phyloP scores from a whole-genome alignment of 2,888 invertebrate species.

The Bruchidius siliquastri region DNA sequence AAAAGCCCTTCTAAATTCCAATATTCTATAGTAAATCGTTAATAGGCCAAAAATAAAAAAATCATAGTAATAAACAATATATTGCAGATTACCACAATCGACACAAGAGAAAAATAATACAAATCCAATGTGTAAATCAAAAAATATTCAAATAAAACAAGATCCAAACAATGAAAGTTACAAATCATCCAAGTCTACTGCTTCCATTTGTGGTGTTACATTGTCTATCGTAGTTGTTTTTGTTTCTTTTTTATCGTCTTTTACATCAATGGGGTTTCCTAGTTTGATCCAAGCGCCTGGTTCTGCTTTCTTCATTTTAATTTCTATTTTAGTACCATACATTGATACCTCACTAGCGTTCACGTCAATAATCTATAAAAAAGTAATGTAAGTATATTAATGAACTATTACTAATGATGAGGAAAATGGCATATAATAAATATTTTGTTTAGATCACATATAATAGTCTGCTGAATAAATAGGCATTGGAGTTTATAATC shows the following conservation, averaged over 20 bases:
- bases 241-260: conserved; percentile 31
- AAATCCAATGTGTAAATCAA: background rate
- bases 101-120: background rate
- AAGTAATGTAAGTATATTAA: background rate
- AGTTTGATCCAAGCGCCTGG: conserved; percentile 77
- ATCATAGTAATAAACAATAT: background rate
- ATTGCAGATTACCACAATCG: background rate
- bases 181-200: conserved; percentile 72
- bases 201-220: conserved; percentile 53
- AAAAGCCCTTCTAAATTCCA: too few species aligned
- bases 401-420: too few species aligned
- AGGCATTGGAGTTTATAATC: too few species aligned
- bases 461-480: too few species aligned
- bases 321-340: conserved; percentile 87
- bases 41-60: background rate
- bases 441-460: too few species aligned
- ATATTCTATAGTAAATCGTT: too few species aligned
- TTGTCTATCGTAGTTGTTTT: conserved; percentile 41
- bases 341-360: conserved; percentile 68
- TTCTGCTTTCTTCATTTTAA: conserved; percentile 83
- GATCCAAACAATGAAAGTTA: conserved; percentile 19
- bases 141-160: conserved; percentile 1
- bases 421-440: too few species aligned
- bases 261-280: conserved; percentile 53
- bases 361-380: conserved; percentile 70